Conservation (phyloP, 2,797 vertebrate species). For the Coregonus suidteri region DNA sequence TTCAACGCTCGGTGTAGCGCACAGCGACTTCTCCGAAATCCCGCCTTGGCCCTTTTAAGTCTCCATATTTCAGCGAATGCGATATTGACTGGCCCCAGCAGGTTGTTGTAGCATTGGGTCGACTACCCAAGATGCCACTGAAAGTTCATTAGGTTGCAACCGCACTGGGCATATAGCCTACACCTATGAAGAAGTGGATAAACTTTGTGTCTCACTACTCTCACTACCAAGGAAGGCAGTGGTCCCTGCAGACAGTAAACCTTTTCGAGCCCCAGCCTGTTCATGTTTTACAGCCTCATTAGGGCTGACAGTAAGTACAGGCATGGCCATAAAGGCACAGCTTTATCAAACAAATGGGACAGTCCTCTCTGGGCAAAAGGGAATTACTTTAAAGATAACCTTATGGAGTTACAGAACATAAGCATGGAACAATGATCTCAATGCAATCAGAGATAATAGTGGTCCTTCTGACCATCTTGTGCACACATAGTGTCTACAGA, state of each 20-base stretch:
- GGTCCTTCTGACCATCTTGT: slow-evolving; percentile 8
- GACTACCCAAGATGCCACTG: too few relatives aligned
- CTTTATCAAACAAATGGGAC: slow-evolving; percentile 34
- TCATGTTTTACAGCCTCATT: slow-evolving; percentile 43
- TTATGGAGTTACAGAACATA: slow-evolving; percentile 27
- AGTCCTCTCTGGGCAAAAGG: slow-evolving; percentile 6
- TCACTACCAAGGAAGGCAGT: background rate
- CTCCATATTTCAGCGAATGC: slow-evolving; percentile 45
- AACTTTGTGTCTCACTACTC: slow-evolving; percentile 46
- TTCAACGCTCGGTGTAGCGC: slow-evolving; percentile 40
- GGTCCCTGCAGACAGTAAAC: slow-evolving; percentile 30
- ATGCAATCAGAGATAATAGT: background rate
- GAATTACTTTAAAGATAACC: slow-evolving; percentile 30
- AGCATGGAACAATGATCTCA: background rate
- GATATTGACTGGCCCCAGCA: slow-evolving; percentile 54
- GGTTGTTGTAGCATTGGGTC: slow-evolving; percentile 18
- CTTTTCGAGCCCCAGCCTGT: slow-evolving; percentile 24
- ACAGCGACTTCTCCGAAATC: slow-evolving; percentile 18
- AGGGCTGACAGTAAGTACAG: slow-evolving; percentile 33
- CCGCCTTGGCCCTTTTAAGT: slow-evolving; percentile 60
- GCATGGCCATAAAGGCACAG: slow-evolving; percentile 21
- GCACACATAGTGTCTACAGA: background rate
- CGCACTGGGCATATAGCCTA: background rate
- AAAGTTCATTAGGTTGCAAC: background rate
- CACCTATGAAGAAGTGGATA: slow-evolving; percentile 4